Evolutionary conservation across 2,113 vertebrate genomes (phyloP), one percentile per base, ranked within the genome.

Genomic region (Verasper variegatus): DNA sequence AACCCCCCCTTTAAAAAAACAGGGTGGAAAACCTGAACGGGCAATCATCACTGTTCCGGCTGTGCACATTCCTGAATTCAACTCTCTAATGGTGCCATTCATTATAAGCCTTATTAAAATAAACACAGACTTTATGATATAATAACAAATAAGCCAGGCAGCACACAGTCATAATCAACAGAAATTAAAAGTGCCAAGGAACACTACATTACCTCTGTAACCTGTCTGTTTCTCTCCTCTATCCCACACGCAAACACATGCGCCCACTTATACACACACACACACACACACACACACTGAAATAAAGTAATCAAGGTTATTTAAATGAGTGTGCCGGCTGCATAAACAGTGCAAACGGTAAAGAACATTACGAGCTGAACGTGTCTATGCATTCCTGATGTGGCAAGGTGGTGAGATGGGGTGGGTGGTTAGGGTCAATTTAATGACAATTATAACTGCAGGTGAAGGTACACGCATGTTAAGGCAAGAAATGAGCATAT

Each of bases 241-340:
- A 79, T 65, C 81, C 49, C 72, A 79, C 71, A 69, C 68, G 54
- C 45, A 78, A 54, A 77, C 73, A 56, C 23, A 78, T 54, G 20
- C 24, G 21, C 10, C 15, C 65, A 66, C 51, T 42, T 59, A 55
- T 45, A 66, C 64, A 54, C 56, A 54, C 72, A 64, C 59, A 68
- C 70, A 74, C 52, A 67, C 55, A 71, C 58, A 49, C 58, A 63
- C 20, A 71, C 37, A 24, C 71, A 56, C 12, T 81, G 59, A 88
- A 91, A 91, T 91, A 86, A 90, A 91, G 88, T 88, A 91, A 92
- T 94, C 90, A 92, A 84, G 85, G 82, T 85, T 91, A 92, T 93
- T 91, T 89, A 91, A 94, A 94, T 93, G 88, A 89, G 83, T 75
- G 71, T 75, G 86, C 77, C 37, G 79, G 77, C 88, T 88, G 88